These are phyloP conservation scores for Zosterops pallidus DNA, from an alignment of 2,113 vertebrate genomes.

Conservation along the genomic window DNA sequence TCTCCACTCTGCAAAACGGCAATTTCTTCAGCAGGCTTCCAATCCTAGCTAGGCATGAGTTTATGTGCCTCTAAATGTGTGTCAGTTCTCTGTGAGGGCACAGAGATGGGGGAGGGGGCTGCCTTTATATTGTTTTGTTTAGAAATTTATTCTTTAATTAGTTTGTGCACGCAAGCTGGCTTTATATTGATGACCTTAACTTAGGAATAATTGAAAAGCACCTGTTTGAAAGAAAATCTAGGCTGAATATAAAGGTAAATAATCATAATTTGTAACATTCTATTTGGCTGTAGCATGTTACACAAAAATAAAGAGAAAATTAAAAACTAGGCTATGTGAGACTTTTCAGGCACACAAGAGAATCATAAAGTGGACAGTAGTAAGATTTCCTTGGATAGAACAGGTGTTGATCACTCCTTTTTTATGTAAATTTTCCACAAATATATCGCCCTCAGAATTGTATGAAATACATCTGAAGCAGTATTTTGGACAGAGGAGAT, in stretches of 20 bases:
- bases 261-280: not conserved
- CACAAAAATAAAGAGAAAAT: not conserved
- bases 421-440: not conserved
- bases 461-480: not conserved
- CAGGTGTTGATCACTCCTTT: not conserved
- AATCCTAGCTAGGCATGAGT: not conserved
- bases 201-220: not conserved
- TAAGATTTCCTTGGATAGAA: not conserved
- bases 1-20: not conserved
- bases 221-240: not conserved
- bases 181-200: not conserved
- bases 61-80: not conserved
- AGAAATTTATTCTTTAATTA: not conserved
- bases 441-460: not conserved
- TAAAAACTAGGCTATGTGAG: not conserved
- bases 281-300: not conserved
- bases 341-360: not conserved
- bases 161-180: not conserved
- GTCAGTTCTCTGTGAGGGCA: not conserved
- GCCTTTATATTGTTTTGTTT: not conserved
- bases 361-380: not conserved
- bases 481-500: not conserved
- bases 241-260: not conserved
- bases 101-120: not conserved
- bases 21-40: not conserved